phyloP scores from a whole-genome alignment of 2,888 invertebrate species.

The Acheta domesticus region DNA sequence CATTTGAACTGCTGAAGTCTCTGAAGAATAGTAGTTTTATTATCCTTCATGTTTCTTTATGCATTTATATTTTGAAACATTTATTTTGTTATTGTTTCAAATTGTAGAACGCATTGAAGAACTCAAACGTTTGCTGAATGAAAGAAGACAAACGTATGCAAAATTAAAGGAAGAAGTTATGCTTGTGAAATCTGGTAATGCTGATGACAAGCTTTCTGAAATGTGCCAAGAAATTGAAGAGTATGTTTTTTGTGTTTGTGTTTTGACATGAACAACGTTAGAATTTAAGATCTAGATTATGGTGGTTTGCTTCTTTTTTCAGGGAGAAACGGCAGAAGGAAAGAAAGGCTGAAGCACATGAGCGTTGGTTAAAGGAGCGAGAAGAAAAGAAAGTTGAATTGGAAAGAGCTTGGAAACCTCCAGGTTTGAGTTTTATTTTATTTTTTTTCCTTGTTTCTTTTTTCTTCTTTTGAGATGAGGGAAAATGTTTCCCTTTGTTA shows the following conservation, averaged over 20 bases:
- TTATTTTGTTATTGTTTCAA: no score
- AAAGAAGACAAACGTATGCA: constrained; percentile 70
- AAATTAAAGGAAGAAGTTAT: constrained; percentile 64
- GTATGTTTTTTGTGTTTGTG: constrained; percentile 38
- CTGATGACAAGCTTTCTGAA: constrained; percentile 70
- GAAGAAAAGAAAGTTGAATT: constrained; percentile 62
- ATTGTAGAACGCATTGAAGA: constrained; percentile 67
- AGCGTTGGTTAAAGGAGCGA: constrained; percentile 62
- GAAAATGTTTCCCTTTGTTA: no score
- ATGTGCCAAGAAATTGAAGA: constrained; percentile 73
- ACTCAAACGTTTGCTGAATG: constrained; percentile 65
- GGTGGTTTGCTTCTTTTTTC: constrained; percentile 26
- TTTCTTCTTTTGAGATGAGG: no score
- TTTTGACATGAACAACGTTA: not conserved
- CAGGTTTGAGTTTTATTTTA: constrained; percentile 33
- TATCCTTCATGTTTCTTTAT: no score
- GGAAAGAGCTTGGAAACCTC: constrained; percentile 59
- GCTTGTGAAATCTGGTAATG: constrained; percentile 52
- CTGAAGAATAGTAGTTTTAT: no score
- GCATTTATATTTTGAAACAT: no score
- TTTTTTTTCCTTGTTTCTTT: no score
- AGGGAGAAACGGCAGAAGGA: constrained; percentile 64
- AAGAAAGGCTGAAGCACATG: constrained; percentile 60
- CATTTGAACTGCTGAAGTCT: no score
- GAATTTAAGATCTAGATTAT: not conserved